Conservation (phyloP, 2,888 invertebrate species). For the Thecocarcelia acutangulata region DNA sequence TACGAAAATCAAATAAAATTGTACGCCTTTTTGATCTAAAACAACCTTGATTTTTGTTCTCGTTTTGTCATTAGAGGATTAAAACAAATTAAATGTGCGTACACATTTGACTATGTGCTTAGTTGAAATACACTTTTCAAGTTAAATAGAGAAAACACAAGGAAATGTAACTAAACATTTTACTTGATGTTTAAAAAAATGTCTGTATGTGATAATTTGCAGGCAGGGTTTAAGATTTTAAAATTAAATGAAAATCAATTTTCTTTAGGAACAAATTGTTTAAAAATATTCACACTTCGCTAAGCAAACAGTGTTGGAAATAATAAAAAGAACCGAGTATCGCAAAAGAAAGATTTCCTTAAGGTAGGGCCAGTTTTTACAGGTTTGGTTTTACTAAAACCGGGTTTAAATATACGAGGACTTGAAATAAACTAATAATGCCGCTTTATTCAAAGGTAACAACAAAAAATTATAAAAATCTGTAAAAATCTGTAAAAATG, state of each 20-base stretch:
- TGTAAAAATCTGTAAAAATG: too few relatives aligned
- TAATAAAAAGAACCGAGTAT: too few relatives aligned
- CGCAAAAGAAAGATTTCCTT: too few relatives aligned
- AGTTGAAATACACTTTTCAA: neutral
- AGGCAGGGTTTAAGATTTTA: neutral
- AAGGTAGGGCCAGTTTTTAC: too few relatives aligned
- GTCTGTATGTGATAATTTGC: neutral
- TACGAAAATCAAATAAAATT: neutral
- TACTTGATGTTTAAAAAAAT: conserved; percentile 2
- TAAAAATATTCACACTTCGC: neutral
- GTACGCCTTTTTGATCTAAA: conserved; percentile 46
- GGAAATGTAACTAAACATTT: conserved; percentile 3
- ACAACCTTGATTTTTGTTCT: conserved; percentile 43
- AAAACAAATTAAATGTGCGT: conserved; percentile 35
- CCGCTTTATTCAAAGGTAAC: too few relatives aligned
- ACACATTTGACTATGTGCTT: neutral
- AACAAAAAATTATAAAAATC: too few relatives aligned
- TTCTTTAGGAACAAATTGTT: neutral
- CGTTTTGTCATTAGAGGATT: conserved; percentile 29
- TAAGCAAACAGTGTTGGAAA: neutral
- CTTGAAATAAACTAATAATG: too few relatives aligned
- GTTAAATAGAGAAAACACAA: neutral
- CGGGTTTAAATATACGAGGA: too few relatives aligned
- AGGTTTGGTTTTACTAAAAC: too few relatives aligned
- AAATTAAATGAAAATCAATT: conserved; percentile 5